Evolutionary conservation across 2,797 vertebrate genomes (phyloP), one percentile per base, ranked within the genome.

Genomic region (Ptychobarbus kaznakovi): DNA sequence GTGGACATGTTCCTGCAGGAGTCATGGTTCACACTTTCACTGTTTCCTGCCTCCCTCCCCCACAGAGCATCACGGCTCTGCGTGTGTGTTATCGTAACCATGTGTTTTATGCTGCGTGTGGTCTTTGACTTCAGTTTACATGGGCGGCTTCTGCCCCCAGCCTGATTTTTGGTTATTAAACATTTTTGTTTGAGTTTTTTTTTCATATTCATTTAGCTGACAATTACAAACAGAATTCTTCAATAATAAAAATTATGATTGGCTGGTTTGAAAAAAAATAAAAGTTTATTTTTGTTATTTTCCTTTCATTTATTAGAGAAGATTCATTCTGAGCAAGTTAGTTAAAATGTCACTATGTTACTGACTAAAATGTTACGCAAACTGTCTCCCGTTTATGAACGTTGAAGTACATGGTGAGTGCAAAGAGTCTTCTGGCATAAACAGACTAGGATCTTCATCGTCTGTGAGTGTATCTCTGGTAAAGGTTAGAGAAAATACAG

Each of bases 401-500:
- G 15, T 68, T 53, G 28, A 46, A 15, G 53, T 35, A 46, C 74
- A 49, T 28, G 12, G 40, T 35, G 11, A 51, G 70, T 46, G 35
- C 35, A 51, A 49, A 83, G 22, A 44, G 32, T 32, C 32, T 15
- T 38, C 74, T 65, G 63, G 13, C 63, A 66, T 66, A 66, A 65
- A 28, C 40, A 75, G 84, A 9, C 66, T 66, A 53, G 68, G 51
- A 83, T 84, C 77, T 86, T 86, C 70, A 25, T 56, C 32, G 40
- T 69, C 82, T 76, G 44, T 65, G 35, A 78, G n/a, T 80, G 65
- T 75, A 49, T 83, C 69, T 74, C 69, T 63, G 81, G 63, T 87
- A 88, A 88, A 86, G 87, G 86, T 90, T 87, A 89, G 79, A 78
- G 74, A 84, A 79, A 87, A 86, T 89, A 82, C 86, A 85, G 86